phyloP scores from a whole-genome alignment of 2,113 vertebrate species.

The Platycercus adscitus region DNA sequence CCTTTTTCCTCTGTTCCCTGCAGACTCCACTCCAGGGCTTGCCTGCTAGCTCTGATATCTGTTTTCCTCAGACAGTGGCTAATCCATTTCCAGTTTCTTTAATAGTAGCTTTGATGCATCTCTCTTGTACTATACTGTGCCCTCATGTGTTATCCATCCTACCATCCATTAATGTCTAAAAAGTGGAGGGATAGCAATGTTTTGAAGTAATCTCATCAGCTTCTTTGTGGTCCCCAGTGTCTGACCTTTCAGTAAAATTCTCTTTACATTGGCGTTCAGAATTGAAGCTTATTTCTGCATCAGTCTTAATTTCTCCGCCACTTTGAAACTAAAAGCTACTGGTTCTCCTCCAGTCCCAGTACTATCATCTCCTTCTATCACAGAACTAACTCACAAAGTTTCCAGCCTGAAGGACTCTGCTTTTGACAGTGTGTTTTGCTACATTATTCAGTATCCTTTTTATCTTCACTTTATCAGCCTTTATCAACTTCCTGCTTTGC shows the following conservation, averaged over 20 bases:
- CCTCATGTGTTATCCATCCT: slow-evolving; percentile 13
- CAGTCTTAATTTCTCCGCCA: not conserved
- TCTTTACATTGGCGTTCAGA: not conserved
- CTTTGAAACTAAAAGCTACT: not conserved
- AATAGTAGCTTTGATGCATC: not conserved
- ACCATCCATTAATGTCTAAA: not conserved
- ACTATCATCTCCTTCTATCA: not conserved
- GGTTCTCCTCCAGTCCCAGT: not conserved
- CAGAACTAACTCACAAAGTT: not conserved
- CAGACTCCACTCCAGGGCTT: not conserved
- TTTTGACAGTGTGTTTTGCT: not conserved
- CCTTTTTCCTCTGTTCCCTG: not conserved
- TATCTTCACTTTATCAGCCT: not conserved
- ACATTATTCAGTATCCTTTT: not conserved
- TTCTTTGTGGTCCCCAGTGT: not conserved
- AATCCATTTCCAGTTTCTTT: slow-evolving; percentile 28
- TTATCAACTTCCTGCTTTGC: slow-evolving; percentile 5
- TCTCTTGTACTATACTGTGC: not conserved
- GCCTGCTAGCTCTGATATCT: not conserved
- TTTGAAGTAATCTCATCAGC: not conserved
- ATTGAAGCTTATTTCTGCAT: not conserved
- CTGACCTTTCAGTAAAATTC: not conserved
- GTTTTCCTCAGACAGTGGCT: not conserved
- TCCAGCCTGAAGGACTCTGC: not conserved
- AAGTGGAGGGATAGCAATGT: not conserved